Evolutionary conservation across 2,797 vertebrate genomes (phyloP).

Genomic region (Enteromius trimaculatus): DNA sequence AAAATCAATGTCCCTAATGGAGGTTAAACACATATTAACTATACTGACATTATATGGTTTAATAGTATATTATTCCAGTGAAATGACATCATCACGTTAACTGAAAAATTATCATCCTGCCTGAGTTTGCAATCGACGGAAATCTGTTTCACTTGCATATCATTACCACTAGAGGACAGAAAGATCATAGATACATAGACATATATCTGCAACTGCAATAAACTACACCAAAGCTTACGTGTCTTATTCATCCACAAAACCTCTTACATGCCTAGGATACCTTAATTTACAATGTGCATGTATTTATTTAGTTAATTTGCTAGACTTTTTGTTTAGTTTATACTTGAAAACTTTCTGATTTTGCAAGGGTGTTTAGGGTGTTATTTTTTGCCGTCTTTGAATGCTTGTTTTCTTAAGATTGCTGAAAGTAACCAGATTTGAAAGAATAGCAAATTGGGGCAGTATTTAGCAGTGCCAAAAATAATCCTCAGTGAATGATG

Average conservation of each 20-base stretch:
- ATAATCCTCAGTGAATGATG: neutral
- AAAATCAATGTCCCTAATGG: neutral
- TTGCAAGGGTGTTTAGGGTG: neutral
- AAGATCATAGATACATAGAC: neutral
- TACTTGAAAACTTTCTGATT: neutral
- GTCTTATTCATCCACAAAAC: neutral
- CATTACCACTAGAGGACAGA: slow-evolving; percentile 43
- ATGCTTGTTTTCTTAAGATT: neutral
- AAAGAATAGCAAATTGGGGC: neutral
- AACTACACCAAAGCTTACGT: neutral
- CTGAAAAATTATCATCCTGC: neutral
- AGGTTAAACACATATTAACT: neutral
- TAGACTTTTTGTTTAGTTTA: neutral
- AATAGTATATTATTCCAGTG: neutral
- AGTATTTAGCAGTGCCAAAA: neutral
- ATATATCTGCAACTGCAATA: neutral
- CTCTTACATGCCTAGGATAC: neutral
- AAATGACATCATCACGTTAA: neutral
- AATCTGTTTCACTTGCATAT: neutral
- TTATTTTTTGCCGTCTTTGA: neutral
- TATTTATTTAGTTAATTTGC: neutral
- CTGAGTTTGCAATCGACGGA: neutral
- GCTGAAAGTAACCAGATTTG: neutral
- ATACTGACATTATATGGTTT: neutral
- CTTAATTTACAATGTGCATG: neutral